Evolutionary conservation across 2,888 invertebrate species (phyloP), one percentile per base, ranked within the genome.

Genomic region (Melinaea menophilus): DNA sequence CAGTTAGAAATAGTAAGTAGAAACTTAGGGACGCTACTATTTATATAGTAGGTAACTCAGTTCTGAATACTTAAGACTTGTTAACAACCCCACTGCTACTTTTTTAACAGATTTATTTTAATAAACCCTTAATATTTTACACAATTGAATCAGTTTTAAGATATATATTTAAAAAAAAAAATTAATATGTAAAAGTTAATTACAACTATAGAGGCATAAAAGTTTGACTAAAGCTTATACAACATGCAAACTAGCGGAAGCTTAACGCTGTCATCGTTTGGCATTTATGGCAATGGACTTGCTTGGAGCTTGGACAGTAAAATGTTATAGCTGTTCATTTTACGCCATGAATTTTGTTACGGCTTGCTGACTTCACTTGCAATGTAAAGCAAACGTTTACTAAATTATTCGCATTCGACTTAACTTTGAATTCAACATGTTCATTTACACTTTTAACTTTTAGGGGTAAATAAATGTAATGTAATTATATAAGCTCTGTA

Each of bases 281-380:
- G n/a, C 46, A 46, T 46, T 46, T 46, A n/a, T n/a, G 12, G 3
- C 9, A 11, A 11, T 46, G n/a, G n/a, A 46, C 2, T 46, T 22
- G 46, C 12, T 11, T n/a, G 46, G 46, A 22, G 22, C n/a, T 46
- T 46, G 11, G 46, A 46, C 46, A 46, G n/a, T n/a, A 46, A 46
- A 46, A n/a, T n/a, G 64, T 55, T 62, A 62, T 58, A 48, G 48
- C 56, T 55, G 65, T 55, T 65, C 67, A 63, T 63, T 67, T 67
- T 56, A 56, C 58, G 11, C 7, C 33, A 11, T 54, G 54, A 61
- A 61, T 64, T 59, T 54, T 63, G 59, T 64, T 59, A 61, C 58
- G 45, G 58, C 47, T 55, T 56, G 46, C 34, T 56, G 56, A 33
- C 56, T 46, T 46, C 22, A 51, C 13, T 3, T 51, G 11, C 46